These are phyloP conservation scores for Notolabrus celidotus DNA, from an alignment of 2,797 vertebrate genomes.

Conservation along the genomic window DNA sequence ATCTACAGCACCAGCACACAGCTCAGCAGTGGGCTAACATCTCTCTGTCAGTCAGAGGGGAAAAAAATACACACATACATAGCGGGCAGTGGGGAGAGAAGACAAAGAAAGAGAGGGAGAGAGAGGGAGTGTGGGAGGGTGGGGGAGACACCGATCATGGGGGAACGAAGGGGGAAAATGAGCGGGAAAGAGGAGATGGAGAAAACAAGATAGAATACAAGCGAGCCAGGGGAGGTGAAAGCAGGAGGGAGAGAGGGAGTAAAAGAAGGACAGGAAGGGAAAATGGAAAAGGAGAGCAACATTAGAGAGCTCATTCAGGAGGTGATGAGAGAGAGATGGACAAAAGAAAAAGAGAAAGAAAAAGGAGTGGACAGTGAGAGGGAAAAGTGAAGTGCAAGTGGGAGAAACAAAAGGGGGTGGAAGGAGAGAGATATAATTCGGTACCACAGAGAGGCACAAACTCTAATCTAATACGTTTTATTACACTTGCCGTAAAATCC, in stretches of 20 bases:
- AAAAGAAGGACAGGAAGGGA: neutral
- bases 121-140: conserved; percentile 62
- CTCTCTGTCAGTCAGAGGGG: conserved; percentile 68
- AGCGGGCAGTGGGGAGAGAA: conserved; percentile 60
- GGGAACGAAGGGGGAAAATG: conserved; percentile 64
- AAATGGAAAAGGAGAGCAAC: conserved; percentile 11
- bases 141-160: conserved; percentile 60
- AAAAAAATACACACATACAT: conserved; percentile 54
- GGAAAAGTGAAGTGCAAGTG: conserved; percentile 17
- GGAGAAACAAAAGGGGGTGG: conserved; percentile 16
- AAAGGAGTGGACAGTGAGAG: conserved; percentile 24
- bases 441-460: conserved; percentile 7
- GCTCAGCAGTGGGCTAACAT: conserved; percentile 58
- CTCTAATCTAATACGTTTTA: conserved; percentile 15
- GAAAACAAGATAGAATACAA: conserved; percentile 58
- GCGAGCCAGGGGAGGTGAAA: conserved; percentile 48
- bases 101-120: conserved; percentile 81
- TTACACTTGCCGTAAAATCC: conserved; percentile 10
- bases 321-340: conserved; percentile 40
- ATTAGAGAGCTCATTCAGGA: conserved; percentile 30
- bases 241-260: conserved; percentile 33
- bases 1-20: conserved; percentile 39
- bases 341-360: conserved; percentile 25
- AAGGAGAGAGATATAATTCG: conserved; percentile 1
- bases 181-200: conserved; percentile 75